Evolutionary conservation across 2,888 invertebrate species (phyloP).

Genomic region (Phyto melanocephala): DNA sequence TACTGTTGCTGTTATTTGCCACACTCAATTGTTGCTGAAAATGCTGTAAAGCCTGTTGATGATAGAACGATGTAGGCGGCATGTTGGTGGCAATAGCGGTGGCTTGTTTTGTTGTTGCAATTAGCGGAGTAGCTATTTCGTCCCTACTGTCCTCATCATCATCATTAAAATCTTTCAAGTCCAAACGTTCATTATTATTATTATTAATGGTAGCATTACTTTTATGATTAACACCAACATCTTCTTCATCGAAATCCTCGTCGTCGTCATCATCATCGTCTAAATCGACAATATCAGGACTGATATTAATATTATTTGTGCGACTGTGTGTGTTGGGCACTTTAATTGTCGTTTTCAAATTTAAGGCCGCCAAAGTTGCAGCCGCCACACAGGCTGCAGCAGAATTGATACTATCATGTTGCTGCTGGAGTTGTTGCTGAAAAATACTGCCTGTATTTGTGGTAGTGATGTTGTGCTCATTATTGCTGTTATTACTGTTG

Average conservation of each 20-base stretch:
- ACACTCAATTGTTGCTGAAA: slow-evolving; percentile 69
- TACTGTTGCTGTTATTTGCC: not conserved
- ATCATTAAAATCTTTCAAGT: not conserved
- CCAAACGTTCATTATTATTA: slow-evolving; percentile 7
- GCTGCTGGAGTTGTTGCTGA: slow-evolving; percentile 63
- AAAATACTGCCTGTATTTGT: slow-evolving; percentile 8
- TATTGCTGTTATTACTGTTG: not conserved
- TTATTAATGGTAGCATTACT: not conserved
- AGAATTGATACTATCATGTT: slow-evolving; percentile 55
- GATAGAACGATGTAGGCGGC: slow-evolving; percentile 65
- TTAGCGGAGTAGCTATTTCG: not conserved
- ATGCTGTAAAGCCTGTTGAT: slow-evolving; percentile 72
- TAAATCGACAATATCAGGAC: slow-evolving; percentile 56
- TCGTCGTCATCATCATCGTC: slow-evolving; percentile 69
- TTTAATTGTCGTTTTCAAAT: slow-evolving; percentile 56
- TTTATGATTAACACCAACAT: slow-evolving; percentile 11
- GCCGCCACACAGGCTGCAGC: slow-evolving; percentile 54
- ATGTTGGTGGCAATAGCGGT: slow-evolving; percentile 5
- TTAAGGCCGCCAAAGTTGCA: slow-evolving; percentile 51
- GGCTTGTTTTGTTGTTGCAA: not conserved
- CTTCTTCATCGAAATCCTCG: slow-evolving; percentile 64
- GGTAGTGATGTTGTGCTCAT: not conserved
- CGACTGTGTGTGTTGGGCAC: slow-evolving; percentile 6
- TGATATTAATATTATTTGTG: slow-evolving; percentile 45
- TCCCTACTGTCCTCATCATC: slow-evolving; percentile 31